Evolutionary conservation across 2,888 invertebrate species (phyloP).

Genomic region (Trachelus iudaicus): DNA sequence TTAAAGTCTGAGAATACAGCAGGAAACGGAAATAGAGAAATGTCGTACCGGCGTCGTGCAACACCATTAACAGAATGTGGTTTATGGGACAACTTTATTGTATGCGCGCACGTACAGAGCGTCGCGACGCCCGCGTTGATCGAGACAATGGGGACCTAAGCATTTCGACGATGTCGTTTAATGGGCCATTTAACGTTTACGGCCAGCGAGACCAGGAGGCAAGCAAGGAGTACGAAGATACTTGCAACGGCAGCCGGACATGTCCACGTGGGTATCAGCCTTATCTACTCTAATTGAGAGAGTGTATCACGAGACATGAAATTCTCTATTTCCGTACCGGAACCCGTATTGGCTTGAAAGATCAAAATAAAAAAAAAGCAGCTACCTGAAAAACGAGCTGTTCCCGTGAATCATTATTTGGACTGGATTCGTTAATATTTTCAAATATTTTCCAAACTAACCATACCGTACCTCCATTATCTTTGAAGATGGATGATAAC

Average conservation of each 20-base stretch:
- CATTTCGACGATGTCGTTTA: slow-evolving; percentile 26
- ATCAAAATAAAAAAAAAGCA: not conserved
- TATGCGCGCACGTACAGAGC: slow-evolving; percentile 10
- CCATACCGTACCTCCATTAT: not conserved
- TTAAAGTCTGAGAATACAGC: not conserved
- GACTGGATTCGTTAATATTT: not conserved
- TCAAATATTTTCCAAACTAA: not conserved
- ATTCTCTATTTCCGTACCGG: not conserved
- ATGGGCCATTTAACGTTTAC: slow-evolving; percentile 29
- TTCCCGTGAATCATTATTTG: not conserved
- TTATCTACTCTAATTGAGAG: not conserved
- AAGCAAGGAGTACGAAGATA: not conserved
- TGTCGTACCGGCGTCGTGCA: slow-evolving; percentile 38
- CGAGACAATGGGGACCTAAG: slow-evolving; percentile 29
- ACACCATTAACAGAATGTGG: slow-evolving; percentile 44
- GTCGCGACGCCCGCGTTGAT: not conserved
- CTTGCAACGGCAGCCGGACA: not conserved
- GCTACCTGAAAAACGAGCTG: not conserved
- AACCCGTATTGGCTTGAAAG: not conserved
- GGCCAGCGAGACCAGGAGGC: slow-evolving; percentile 14
- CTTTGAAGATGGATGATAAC: not conserved
- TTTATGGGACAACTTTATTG: slow-evolving; percentile 57
- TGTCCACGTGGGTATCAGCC: not conserved
- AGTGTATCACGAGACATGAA: not conserved
- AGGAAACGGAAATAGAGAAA: slow-evolving; percentile 53